Evolutionary conservation across 1,140 invertebrate genomes (phyloP), one percentile per base, ranked within the genome.

Genomic region (Venustaconcha ellipsiformis): DNA sequence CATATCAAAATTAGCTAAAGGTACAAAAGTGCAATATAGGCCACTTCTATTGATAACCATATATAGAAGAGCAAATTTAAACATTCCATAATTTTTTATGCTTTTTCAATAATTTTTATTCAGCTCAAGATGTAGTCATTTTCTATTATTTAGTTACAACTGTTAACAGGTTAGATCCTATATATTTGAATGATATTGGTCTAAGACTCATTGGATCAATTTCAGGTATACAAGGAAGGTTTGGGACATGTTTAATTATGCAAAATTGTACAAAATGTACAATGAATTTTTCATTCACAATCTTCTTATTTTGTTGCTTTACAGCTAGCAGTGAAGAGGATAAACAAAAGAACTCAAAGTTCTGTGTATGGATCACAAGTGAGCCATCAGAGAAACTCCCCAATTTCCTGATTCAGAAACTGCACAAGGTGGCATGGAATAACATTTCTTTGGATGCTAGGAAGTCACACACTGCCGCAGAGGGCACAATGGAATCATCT

Each of bases 351-450:
- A 59, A 71, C 20, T 83, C 76, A 59, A 81, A 78, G 56, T 86
- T 88, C 76, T 88, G 86, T 79, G 80, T 88, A 30, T 89, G 86
- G 85, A 76, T 89, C 57, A 87, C 85, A 20, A 81, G 83, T 75
- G 86, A 88, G 65, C 82, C 85, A 17, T 82, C 81, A 70, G 67
- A 70, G 8, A 70, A 66, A 30, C 79, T 89, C 4, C 84, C 87
- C 14, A 59, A 80, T 23, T 81, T 80, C 74, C 73, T 88, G 70
- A 68, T 87, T 18, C 82, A 80, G 17, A 80, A 79, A 55, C 77
- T 88, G 0, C 83, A 86, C 74, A 86, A 84, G 57, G 76, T 88
- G 48, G 77, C 86, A 14, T 88, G 86, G 86, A 83, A 84, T 68
- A 79, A 84, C 55, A 74, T 84, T 17, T 82, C 80, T 14, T 68